Evolutionary conservation across 2,797 vertebrate genomes (phyloP).

Genomic region (Microctenopoma stevenorrisi): DNA sequence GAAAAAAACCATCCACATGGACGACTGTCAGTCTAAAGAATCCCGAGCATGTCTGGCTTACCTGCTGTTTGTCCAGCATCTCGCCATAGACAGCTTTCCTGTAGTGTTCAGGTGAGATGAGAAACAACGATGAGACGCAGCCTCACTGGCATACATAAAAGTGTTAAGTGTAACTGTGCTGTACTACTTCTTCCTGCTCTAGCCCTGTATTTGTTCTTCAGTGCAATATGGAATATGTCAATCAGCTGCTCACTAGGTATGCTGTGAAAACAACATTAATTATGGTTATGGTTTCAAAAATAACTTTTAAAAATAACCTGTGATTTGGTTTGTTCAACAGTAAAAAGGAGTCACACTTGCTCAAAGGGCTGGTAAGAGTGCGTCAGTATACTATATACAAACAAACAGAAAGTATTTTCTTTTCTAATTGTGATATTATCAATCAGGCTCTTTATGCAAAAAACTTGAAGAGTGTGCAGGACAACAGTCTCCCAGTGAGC

Average conservation of each 20-base stretch:
- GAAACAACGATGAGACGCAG: background rate
- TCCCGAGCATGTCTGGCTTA: constrained; percentile 92
- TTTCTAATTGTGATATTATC: background rate
- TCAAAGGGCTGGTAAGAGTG: constrained; percentile 93
- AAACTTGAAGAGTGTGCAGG: constrained; percentile 86
- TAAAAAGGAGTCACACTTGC: constrained; percentile 91
- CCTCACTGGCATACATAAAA: background rate
- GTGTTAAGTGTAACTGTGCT: background rate
- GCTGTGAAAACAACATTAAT: constrained; percentile 4
- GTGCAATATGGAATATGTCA: constrained; percentile 89
- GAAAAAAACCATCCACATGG: constrained; percentile 67
- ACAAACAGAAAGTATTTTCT: background rate
- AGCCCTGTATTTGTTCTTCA: constrained; percentile 92
- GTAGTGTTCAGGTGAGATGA: constrained; percentile 88
- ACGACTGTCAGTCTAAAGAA: constrained; percentile 79
- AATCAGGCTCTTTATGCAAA: constrained; percentile 87
- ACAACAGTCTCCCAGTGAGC: constrained; percentile 85
- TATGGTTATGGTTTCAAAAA: background rate
- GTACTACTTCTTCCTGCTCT: constrained; percentile 57
- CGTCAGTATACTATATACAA: background rate
- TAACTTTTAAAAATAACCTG: background rate
- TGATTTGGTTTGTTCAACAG: constrained; percentile 71
- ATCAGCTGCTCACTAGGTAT: constrained; percentile 90
- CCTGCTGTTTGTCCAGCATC: constrained; percentile 92
- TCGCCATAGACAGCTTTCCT: constrained; percentile 87